Evolutionary conservation across 2,888 invertebrate genomes (phyloP).

Genomic region (Drosophila merina): DNA sequence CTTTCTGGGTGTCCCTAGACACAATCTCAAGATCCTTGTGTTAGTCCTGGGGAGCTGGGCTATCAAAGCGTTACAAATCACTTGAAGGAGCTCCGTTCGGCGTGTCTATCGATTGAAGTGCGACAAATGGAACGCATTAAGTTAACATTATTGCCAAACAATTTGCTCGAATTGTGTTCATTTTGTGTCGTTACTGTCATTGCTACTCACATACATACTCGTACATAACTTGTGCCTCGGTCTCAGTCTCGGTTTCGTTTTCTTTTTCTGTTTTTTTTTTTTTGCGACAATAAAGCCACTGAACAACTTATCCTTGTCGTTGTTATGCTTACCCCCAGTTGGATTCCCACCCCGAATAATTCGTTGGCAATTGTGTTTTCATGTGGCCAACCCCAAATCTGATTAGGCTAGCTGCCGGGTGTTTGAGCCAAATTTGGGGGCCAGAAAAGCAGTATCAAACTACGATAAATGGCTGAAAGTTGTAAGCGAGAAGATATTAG

Average conservation of each 20-base stretch:
- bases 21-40: slow-evolving; percentile 10
- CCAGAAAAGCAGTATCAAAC: slow-evolving; percentile 62
- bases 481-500: slow-evolving; percentile 69
- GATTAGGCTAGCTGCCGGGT: slow-evolving; percentile 58
- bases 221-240: slow-evolving; percentile 37
- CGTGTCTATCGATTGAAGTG: slow-evolving; percentile 73
- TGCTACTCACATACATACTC: slow-evolving; percentile 44
- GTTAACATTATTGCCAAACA: slow-evolving; percentile 79
- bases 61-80: slow-evolving; percentile 64
- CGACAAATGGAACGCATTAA: slow-evolving; percentile 79
- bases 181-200: slow-evolving; percentile 65
- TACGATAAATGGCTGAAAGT: slow-evolving; percentile 75
- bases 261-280: slow-evolving; percentile 21
- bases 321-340: slow-evolving; percentile 36
- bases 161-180: slow-evolving; percentile 78
- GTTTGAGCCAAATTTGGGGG: slow-evolving; percentile 11
- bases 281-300: background rate
- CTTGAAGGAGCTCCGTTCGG: slow-evolving; percentile 44
- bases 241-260: slow-evolving; percentile 32
- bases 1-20: slow-evolving; percentile 16
- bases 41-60: slow-evolving; percentile 6
- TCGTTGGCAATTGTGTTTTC: slow-evolving; percentile 68
- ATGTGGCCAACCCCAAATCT: slow-evolving; percentile 71
- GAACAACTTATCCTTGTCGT: slow-evolving; percentile 30
- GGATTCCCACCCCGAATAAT: slow-evolving; percentile 45